Conservation (phyloP, 2,113 vertebrate genomes). For the Syngnathus scovelli region DNA sequence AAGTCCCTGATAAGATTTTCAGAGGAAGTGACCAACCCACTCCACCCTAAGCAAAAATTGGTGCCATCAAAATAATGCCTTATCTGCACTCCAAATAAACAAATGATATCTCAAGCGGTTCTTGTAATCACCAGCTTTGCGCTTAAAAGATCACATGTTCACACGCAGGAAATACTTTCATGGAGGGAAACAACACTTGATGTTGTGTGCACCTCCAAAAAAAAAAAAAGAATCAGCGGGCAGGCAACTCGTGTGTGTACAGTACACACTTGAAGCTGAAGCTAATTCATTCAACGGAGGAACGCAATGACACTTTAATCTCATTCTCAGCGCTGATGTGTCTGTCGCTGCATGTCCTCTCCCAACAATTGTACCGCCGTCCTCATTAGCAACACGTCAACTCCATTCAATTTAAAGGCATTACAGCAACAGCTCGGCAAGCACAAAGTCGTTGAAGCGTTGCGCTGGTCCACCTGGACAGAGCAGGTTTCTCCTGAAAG, state of each 20-base stretch:
- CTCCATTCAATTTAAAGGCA: not conserved
- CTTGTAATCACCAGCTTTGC: conserved; percentile 47
- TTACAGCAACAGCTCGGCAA: too few species aligned
- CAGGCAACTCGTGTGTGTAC: not conserved
- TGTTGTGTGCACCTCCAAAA: conserved; percentile 10
- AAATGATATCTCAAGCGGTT: conserved; percentile 33
- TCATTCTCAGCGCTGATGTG: conserved; percentile 7
- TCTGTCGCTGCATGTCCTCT: conserved; percentile 1
- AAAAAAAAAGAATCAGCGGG: not conserved
- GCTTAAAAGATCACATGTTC: conserved; percentile 10
- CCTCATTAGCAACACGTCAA: not conserved
- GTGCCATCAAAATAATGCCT: conserved; percentile 18
- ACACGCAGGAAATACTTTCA: conserved; percentile 16
- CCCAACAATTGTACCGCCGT: not conserved
- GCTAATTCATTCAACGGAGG: not conserved
- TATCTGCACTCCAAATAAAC: conserved; percentile 45
- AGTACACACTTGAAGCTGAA: not conserved
- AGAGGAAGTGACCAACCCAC: conserved; percentile 43
- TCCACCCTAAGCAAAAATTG: conserved; percentile 41
- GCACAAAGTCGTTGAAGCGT: too few species aligned
- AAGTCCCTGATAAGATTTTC: conserved; percentile 28
- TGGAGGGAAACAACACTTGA: conserved; percentile 16
- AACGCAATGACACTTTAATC: conserved; percentile 5
- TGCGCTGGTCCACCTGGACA: too few species aligned
- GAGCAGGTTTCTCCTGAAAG: not conserved